Base-by-base conservation (phyloP, 2,888 invertebrate genomes). In the Parapristionchus giblindavisi region DNA sequence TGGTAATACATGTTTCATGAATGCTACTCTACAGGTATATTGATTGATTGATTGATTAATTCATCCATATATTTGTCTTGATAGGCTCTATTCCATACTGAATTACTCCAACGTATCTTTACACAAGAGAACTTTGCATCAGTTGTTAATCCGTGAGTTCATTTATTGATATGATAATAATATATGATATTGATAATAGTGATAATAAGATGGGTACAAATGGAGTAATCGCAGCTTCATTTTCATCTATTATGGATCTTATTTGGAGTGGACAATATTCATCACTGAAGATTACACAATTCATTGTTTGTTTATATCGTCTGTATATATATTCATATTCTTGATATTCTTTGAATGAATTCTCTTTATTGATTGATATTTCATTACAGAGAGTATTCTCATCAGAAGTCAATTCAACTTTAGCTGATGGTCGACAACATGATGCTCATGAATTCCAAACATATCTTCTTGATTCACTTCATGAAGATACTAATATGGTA, bases 1-100 rank as follows among this genome's bases (percentile, higher is more conserved):
- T 54, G 97, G 97, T 77, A 97, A 97, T 90, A 98, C 98, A 0
- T 99, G 98, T 89, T 99, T 98, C 89, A 95, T 99, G 95, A 98
- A 98, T 89, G 93, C 97, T 0, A 97, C 98, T 0, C 89, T 99
- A 11, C 97, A 98, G 89, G 95, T 72, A n/a, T 29, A 43, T 34
- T 21, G n/a, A 6, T 27, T 40, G 8, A 14, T 17, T 17, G 11
- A 43, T 43, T 43, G 11, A 8, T 43, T 43, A 8, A 14, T 43
- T 43, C 43, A 17, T 8, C 8, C 27, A 40, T n/a, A 21, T 29
- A 34, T 71, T 54, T 48, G 8, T 52, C 48, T 78, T 70, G 24
- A 43, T 82, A 86, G 80, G 85, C 85, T 8, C 79, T 87, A 2
- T 82, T 87, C 66, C 83, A 87, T 68, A 86, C 87, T 5, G 83